Evolutionary conservation across 2,888 invertebrate species (phyloP), one percentile per base, ranked within the genome.

Genomic region (Pheosia tremula): DNA sequence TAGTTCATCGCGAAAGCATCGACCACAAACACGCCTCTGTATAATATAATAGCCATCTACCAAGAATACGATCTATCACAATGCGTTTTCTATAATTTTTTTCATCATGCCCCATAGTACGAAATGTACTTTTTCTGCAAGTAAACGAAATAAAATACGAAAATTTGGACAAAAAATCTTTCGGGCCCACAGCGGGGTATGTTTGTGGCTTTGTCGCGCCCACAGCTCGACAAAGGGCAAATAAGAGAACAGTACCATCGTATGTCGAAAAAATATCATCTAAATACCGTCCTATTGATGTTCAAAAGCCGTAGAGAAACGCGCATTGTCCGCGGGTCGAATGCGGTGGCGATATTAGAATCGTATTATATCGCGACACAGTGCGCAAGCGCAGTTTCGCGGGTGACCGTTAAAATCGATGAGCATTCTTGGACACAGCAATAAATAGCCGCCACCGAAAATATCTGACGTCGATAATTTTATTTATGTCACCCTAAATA

Each of bases 161-260:
- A 89, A 85, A 89, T 85, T 81, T 59, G 66, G 68, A 80, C 87
- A 91, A 92, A 81, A 91, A 93, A 88, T 84, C 79, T 79, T 81
- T 87, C 86, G 87, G 88, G 81, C 84, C 82, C 93, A 76, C 93
- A 89, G 93, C 92, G 84, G 90, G 92, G 87, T 81, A 87, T 90
- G 90, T 91, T 93, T 92, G 93, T 84, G 92, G 92, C 89, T 86
- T 90, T 91, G 92, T 93, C 93, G 92, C 91, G 91, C 93, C 93
- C 91, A 92, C 91, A 86, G 87, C 84, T 81, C 81, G 80, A 93
- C 93, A 93, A 93, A 90, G 86, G 91, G 90, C 92, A 93, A 92
- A 93, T 93, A 93, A 91, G 89, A 88, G 93, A 92, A 93, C 89
- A 91, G 83, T 90, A 78, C 86, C 80, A 77, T 75, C 81, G 82